Evolutionary conservation across 2,888 invertebrate genomes (phyloP).

Genomic region (Lasioglossum lativentre): DNA sequence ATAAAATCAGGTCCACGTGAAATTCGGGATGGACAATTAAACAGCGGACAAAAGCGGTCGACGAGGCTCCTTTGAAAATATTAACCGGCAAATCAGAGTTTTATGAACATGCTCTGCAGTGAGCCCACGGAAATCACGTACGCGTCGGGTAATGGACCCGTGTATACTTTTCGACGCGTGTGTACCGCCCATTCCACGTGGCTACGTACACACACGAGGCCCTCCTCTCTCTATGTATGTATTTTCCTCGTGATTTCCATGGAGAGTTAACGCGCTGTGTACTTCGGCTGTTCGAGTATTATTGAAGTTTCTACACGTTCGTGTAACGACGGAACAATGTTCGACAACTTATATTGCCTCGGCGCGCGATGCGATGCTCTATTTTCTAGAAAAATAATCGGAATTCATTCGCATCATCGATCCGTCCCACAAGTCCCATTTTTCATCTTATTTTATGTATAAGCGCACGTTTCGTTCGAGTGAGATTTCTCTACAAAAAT

Average conservation of each 20-base stretch:
- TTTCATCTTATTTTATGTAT: neutral
- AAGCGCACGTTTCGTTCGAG: neutral
- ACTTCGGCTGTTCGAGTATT: constrained; percentile 44
- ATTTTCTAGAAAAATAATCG: constrained; percentile 6
- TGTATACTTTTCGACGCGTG: neutral
- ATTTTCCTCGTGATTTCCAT: constrained; percentile 59
- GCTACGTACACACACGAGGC: neutral
- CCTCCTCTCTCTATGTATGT: neutral
- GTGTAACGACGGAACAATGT: constrained; percentile 40
- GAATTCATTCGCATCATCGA: neutral
- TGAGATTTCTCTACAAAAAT: neutral
- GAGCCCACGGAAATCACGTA: constrained; percentile 37
- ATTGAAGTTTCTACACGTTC: constrained; percentile 46
- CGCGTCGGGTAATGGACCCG: constrained; percentile 15
- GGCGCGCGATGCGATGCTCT: neutral
- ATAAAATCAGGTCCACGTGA: neutral
- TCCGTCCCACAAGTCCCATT: neutral
- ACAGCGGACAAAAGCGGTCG: constrained; percentile 36
- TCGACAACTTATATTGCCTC: constrained; percentile 3
- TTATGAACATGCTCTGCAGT: constrained; percentile 13
- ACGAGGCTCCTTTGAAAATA: constrained; percentile 40
- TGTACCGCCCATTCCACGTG: neutral
- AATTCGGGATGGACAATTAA: constrained; percentile 50
- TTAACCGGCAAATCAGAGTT: constrained; percentile 52
- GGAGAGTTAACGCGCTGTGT: constrained; percentile 48